These are phyloP conservation scores for Selene dorsalis DNA, from an alignment of 2,797 vertebrate species.

Conservation along the genomic window DNA sequence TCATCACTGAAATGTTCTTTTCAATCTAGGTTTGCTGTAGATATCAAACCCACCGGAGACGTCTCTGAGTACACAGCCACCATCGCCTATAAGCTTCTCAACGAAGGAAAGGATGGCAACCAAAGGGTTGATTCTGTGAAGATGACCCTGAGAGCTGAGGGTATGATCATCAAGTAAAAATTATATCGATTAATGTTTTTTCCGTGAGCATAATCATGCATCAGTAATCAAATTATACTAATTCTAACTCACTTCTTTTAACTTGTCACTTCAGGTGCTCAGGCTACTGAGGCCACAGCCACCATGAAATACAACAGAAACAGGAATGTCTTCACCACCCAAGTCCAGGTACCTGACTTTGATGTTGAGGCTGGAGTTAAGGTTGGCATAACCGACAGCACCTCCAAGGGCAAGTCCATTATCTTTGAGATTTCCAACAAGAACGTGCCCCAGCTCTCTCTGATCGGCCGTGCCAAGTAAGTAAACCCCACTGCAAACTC, in stretches of 20 bases:
- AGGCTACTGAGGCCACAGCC: constrained; percentile 83
- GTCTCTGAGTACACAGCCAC: constrained; percentile 89
- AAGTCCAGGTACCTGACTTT: constrained; percentile 87
- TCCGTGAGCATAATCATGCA: not conserved
- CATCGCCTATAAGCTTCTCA: constrained; percentile 83
- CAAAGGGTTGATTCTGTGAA: constrained; percentile 87
- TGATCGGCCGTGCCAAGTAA: constrained; percentile 89
- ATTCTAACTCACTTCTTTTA: constrained; percentile 41
- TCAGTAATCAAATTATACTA: constrained; percentile 11
- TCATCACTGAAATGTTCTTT: constrained; percentile 8
- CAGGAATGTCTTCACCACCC: constrained; percentile 85
- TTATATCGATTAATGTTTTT: not conserved
- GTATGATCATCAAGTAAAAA: constrained; percentile 73
- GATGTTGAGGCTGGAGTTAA: constrained; percentile 87
- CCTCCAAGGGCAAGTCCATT: constrained; percentile 76
- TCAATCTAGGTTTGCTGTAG: constrained; percentile 84
- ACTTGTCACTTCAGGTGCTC: constrained; percentile 78
- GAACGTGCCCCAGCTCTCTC: constrained; percentile 87
- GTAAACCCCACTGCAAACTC: constrained; percentile 45
- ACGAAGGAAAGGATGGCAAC: constrained; percentile 79
- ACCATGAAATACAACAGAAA: constrained; percentile 89
- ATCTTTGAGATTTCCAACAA: constrained; percentile 88
- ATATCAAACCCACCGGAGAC: constrained; percentile 83
- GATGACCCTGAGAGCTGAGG: constrained; percentile 87
- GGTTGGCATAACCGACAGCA: constrained; percentile 85